Conservation (phyloP, 2,888 invertebrate genomes). For the Colostygia pectinataria region DNA sequence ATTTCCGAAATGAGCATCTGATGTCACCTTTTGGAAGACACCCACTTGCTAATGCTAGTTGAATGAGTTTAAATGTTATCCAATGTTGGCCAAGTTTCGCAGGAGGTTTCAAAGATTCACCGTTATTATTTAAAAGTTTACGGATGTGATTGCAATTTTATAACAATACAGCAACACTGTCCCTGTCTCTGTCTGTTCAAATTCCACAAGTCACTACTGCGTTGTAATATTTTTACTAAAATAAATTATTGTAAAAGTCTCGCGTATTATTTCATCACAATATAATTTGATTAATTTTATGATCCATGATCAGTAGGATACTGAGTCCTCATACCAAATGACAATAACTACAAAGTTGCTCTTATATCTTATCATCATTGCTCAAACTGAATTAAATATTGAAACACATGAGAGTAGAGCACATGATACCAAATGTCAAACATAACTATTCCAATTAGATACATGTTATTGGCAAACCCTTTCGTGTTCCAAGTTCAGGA, state of each 20-base stretch:
- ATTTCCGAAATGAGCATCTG: slow-evolving; percentile 4
- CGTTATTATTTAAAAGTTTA: not conserved
- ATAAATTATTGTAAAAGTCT: no score
- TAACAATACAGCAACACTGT: no score
- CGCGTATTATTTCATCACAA: no score
- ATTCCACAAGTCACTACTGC: no score
- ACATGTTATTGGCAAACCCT: slow-evolving; percentile 1
- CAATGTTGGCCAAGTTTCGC: not conserved
- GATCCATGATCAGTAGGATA: no score
- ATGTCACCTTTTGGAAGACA: slow-evolving; percentile 13
- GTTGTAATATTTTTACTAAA: no score
- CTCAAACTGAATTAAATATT: no score
- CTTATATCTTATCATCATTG: no score
- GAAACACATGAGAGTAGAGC: not conserved
- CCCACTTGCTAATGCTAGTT: slow-evolving; percentile 7
- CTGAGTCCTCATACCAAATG: no score
- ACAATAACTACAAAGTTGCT: no score
- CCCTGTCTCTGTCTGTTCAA: not conserved
- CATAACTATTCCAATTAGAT: not conserved
- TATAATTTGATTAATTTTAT: no score
- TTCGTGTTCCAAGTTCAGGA: slow-evolving; percentile 20
- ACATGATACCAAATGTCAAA: not conserved
- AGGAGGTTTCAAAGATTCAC: not conserved
- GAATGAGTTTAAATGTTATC: slow-evolving; percentile 8
- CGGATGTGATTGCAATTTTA: no score